Evolutionary conservation across 2,797 vertebrate species (phyloP), one percentile per base, ranked within the genome.

Genomic region (Gorsachius magnificus): DNA sequence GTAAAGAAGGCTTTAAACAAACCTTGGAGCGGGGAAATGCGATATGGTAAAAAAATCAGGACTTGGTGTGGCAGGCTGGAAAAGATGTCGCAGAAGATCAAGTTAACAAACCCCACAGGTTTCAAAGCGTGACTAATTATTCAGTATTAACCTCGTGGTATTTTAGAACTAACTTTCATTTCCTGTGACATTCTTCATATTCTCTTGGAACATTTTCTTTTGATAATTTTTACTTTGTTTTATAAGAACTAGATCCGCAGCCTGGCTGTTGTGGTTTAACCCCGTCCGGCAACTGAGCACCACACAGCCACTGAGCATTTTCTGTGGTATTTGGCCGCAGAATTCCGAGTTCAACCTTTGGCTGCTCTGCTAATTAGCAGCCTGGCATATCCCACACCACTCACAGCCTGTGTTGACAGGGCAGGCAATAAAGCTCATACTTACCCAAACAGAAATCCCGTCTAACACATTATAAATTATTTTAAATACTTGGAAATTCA

Each of bases 1-100:
- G 10, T 58, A n/a, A 88, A 78, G 46, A 64, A 72, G 10, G 17
- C 38, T 83, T 86, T 31, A 63, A 94, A 91, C 97, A 87, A 65
- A 97, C 97, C 97, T 96, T 41, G 89, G 46, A 24, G 22, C 58
- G 65, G 96, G 93, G 36, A 96, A 71, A 71, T 87, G 92, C 0
- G 91, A 65, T 63, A 74, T 1, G 16, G 94, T 96, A 79, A 97
- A 97, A 83, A 90, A 54, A 35, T 80, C 96, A 20, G 53, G 89
- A 35, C 50, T 76, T 16, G 83, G 61, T 11, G 74, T 5, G 16
- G 81, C 41, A 69, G 91, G 43, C 97, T 97, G 74, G 48, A 89
- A 95, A 76, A 93, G 57, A 64, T 12, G 12, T 63, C 2, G 6
- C 50, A 95, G 58, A 71, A 66, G 83, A 64, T 58, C 18, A 25